Conservation (phyloP, 2,797 vertebrate species). For the Xiphophorus birchmanni region DNA sequence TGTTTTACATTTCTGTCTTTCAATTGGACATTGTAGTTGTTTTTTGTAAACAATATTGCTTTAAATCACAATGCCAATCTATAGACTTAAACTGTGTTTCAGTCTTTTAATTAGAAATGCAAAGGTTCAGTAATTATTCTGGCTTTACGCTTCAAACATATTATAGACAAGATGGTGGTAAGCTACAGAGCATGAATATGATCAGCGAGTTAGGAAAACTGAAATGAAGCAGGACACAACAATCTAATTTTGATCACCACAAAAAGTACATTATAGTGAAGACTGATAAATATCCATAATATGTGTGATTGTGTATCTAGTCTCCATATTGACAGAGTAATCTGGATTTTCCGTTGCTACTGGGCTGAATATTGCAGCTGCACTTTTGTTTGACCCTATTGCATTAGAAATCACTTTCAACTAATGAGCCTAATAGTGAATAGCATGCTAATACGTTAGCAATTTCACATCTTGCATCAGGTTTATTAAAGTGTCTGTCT, state of each 20-base stretch:
- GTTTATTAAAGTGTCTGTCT: conserved; percentile 62
- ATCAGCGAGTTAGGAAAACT: neutral
- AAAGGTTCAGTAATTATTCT: neutral
- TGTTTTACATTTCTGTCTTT: neutral
- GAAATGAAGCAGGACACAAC: neutral
- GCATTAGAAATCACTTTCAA: conserved; percentile 42
- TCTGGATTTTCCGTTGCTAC: conserved; percentile 10
- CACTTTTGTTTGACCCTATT: conserved; percentile 50
- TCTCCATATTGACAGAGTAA: neutral
- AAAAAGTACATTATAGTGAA: neutral
- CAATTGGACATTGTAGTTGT: neutral
- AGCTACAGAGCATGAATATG: neutral
- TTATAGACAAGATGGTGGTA: neutral
- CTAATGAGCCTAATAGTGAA: conserved; percentile 59
- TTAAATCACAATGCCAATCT: neutral
- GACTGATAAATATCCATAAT: neutral
- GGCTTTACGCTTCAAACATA: neutral
- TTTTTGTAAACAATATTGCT: neutral
- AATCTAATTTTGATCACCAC: neutral
- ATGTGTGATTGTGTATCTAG: neutral
- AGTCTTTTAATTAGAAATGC: neutral
- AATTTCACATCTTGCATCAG: conserved; percentile 65
- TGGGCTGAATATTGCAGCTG: conserved; percentile 26
- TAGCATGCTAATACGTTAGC: conserved; percentile 64
- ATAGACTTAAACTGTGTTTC: neutral